phyloP scores from a whole-genome alignment of 2,888 invertebrate genomes.

The Steromphala cineraria region DNA sequence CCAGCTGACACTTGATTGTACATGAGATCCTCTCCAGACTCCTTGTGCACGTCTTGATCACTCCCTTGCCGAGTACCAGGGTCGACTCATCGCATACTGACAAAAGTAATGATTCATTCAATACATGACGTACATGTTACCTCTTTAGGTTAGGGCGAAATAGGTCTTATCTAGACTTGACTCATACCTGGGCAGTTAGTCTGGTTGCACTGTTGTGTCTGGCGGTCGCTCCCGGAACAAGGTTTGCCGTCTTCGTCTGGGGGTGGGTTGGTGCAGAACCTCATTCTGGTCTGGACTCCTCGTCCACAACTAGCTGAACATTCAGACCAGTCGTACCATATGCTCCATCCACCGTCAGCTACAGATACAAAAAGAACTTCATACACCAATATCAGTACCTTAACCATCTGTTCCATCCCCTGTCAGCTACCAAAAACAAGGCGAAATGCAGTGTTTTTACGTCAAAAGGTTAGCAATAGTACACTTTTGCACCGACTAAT shows the following conservation, averaged over 20 bases:
- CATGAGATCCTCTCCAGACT: not conserved
- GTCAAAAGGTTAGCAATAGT: too few relatives aligned
- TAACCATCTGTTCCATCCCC: too few relatives aligned
- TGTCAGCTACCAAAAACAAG: too few relatives aligned
- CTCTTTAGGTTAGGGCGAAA: too few relatives aligned
- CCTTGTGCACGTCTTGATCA: not conserved
- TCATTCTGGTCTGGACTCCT: not conserved
- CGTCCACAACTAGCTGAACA: not conserved
- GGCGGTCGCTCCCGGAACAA: not conserved
- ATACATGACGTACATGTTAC: too few relatives aligned
- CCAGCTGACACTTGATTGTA: not conserved
- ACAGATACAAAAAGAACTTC: too few relatives aligned
- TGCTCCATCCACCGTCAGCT: conserved; percentile 12
- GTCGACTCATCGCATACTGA: not conserved
- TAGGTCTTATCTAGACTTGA: not conserved
- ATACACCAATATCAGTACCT: too few relatives aligned
- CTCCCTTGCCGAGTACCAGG: not conserved
- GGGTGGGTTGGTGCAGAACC: not conserved
- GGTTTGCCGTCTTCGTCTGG: not conserved
- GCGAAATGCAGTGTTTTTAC: too few relatives aligned
- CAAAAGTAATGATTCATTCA: not conserved
- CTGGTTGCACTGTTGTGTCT: not conserved
- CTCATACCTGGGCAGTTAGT: not conserved
- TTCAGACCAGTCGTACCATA: not conserved
- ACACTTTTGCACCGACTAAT: too few relatives aligned